phyloP scores from a whole-genome alignment of 2,113 vertebrate species.

The Muntiacus muntjak region DNA sequence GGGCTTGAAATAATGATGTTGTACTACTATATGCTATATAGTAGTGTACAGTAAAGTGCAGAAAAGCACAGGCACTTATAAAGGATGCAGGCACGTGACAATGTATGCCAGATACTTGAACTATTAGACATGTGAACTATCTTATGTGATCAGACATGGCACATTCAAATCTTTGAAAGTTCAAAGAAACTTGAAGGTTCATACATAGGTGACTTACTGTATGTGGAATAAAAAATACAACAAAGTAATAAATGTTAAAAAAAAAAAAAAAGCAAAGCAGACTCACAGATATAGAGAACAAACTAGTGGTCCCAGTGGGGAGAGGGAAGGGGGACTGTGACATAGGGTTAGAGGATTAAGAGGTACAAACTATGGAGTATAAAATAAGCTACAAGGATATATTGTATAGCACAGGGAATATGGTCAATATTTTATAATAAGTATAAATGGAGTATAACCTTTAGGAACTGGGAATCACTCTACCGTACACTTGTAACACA shows the following conservation, averaged over 20 bases:
- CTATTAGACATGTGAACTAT: background rate
- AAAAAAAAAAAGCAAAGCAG: background rate
- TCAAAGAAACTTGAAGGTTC: background rate
- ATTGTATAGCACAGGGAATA: background rate
- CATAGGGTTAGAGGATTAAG: background rate
- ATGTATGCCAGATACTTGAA: background rate
- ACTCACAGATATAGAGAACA: background rate
- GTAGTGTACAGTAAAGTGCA: background rate
- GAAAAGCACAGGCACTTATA: background rate
- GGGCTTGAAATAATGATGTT: background rate
- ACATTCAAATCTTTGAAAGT: background rate
- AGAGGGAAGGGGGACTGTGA: background rate
- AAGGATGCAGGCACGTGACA: background rate
- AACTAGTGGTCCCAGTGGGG: background rate
- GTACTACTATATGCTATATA: background rate
- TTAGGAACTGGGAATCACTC: background rate
- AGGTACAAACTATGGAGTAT: background rate
- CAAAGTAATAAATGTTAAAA: background rate
- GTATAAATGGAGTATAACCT: background rate
- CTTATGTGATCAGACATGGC: background rate
- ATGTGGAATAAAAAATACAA: background rate
- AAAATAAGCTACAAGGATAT: background rate
- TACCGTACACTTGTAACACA: background rate
- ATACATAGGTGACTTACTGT: background rate
- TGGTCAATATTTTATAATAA: background rate